A percentile compares a stretch with the other conserved stretches of the same genome.
Evolutionary conservation across 1,140 invertebrate species (phyloP).

Genomic region (Habropoda laboriosa): DNA sequence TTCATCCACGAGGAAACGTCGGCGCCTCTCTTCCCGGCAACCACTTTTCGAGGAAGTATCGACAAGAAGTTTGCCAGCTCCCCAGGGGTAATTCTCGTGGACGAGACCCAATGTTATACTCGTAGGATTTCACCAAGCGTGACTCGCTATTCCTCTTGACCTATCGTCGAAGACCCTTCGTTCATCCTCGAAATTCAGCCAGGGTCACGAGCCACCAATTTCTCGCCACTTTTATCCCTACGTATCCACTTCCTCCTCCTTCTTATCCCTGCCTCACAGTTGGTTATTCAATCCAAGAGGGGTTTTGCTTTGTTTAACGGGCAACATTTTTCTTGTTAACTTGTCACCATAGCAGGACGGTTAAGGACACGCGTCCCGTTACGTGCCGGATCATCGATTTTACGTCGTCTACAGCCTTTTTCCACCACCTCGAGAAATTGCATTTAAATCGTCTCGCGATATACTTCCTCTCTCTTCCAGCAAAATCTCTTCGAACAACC

Average conservation of each 20-base stretch:
- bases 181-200: background rate
- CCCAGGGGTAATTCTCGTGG: slow-evolving; percentile 17
- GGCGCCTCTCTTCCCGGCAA: background rate
- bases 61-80: slow-evolving; percentile 6
- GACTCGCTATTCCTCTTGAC: slow-evolving; percentile 15
- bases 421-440: background rate
- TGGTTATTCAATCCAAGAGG: background rate
- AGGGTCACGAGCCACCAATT: background rate
- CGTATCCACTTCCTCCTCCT: background rate
- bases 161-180: background rate
- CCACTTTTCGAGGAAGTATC: slow-evolving; percentile 4
- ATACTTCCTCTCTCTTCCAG: too few relatives aligned
- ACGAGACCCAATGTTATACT: background rate
- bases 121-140: background rate
- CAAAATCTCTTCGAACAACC: too few relatives aligned
- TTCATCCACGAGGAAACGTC: too few relatives aligned
- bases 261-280: background rate
- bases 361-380: slow-evolving; percentile 1
- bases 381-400: background rate
- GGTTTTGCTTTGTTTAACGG: background rate
- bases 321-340: slow-evolving; percentile 1
- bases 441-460: background rate
- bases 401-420: slow-evolving; percentile 2
- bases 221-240: slow-evolving; percentile 1
- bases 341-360: background rate